Base-by-base conservation (phyloP, 2,888 invertebrate species). In the Nyleta sp. region DNA sequence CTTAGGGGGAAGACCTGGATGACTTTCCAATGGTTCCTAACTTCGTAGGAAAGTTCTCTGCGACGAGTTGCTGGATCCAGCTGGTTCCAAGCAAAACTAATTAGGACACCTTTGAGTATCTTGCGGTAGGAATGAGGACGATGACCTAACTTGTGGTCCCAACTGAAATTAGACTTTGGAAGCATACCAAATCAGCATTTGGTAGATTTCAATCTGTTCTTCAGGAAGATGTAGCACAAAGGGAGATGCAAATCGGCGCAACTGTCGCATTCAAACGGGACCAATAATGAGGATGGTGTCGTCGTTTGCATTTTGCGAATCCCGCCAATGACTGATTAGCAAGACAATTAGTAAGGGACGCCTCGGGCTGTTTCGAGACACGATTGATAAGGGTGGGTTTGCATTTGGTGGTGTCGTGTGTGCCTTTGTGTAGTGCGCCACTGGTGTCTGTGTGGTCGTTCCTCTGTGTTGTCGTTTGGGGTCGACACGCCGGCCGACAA, bases 401-500 rank as follows among this genome's bases (percentile, higher is more conserved):
- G 42, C 42, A 17, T 18, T 42, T 17, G 15, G 2, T 8, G 42
- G 15, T 42, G 42, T 38, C 38, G 38, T 38, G 42, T 42, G 15
- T 42, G 15, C 38, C 42, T 42, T 42, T 18, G 18, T 8, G 42
- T 18, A 6, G 18, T 15, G 15, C 2, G 13, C 17, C 15, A 17
- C 17, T 10, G 42, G 42, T 18, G 15, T 42, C 2, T 18, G 42
- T 42, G 15, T 42, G 6, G 15, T 5, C 18, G 42, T 2, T 28
- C 28, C 28, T n/a, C n/a, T 1, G 18, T 44, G 48, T 38, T 35
- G 50, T 50, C 50, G 40, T 18, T 65, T 42, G 42, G 52, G 33
- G 52, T 38, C 50, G 28, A 48, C 62, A 62, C 50, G 62, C 62
- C 28, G 62, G 52, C 20, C 38, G 50, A 52, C 52, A 42, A 13